Evolutionary conservation across 2,113 vertebrate genomes (phyloP), one percentile per base, ranked within the genome.

Genomic region (Oxygymnocypris stewartii): DNA sequence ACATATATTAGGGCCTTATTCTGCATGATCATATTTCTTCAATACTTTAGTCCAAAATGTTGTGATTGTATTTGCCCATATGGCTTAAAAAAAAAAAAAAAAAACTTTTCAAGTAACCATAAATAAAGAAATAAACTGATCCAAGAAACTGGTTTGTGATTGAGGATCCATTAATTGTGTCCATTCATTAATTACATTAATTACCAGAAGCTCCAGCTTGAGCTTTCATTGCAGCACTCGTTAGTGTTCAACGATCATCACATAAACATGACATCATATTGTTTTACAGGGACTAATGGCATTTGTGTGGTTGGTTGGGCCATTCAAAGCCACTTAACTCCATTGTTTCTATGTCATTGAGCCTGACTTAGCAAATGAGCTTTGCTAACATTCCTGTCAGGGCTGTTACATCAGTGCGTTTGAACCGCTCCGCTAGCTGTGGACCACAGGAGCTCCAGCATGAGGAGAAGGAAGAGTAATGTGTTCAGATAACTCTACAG

Each of bases 351-450:
- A 65, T 40, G n/a, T 84, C 63, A 84, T 9, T 85, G 57, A 87
- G 79, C 16, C 78, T 85, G 88, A 89, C 88, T 88, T 87, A 80
- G 37, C 76, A 63, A 84, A 84, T 88, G 75, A 86, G 77, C 69
- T 61, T 84, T 63, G 3, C 63, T 2, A 75, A 63, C 76, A 79
- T 87, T 85, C 57, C 16, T 88, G 84, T 90, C 65, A 87, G 73
- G 4, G 42, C 85, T 85, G 54, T 87, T 86, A 79, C 61, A 74
- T 90, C 86, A 84, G n/a, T 23, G 23, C 71, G 25, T 86, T 69
- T 80, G 80, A 20, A 71, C 76, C 23, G 57, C 57, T 61, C 57
- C 57, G 23, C 57, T 61, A 61, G 57, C 57, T 10, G 23, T 61
- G 9, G n/a, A 59, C 54, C 57, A 11, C 37, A 61, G 28, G 49